Evolutionary conservation across 2,888 invertebrate genomes (phyloP).

Genomic region (Hofmannophila pseudospretella): DNA sequence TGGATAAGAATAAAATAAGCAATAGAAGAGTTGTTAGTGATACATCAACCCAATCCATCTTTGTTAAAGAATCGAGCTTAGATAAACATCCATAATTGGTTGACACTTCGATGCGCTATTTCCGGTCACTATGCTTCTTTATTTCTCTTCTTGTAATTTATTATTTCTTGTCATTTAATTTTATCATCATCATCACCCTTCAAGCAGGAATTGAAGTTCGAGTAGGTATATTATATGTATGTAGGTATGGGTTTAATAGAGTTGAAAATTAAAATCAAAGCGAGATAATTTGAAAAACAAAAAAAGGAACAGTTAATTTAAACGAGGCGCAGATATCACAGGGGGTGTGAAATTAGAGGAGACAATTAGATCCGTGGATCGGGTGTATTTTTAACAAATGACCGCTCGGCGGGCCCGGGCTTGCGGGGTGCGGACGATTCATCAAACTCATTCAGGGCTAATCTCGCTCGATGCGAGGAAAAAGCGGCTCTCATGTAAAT

Average conservation of each 20-base stretch:
- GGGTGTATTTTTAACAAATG: slow-evolving; percentile 78
- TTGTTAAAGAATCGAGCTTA: slow-evolving; percentile 19
- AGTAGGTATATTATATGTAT: not conserved
- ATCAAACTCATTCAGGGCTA: slow-evolving; percentile 78
- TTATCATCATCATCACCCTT: slow-evolving; percentile 11
- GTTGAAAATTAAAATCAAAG: not conserved
- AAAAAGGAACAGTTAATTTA: slow-evolving; percentile 43
- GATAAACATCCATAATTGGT: slow-evolving; percentile 24
- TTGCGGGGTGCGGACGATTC: slow-evolving; percentile 67
- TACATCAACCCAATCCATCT: slow-evolving; percentile 22
- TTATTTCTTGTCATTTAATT: slow-evolving; percentile 8
- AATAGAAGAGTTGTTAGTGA: slow-evolving; percentile 7
- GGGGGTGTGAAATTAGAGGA: slow-evolving; percentile 76
- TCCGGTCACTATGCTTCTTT: slow-evolving; percentile 15
- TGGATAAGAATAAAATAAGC: too few relatives aligned
- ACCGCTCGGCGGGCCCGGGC: slow-evolving; percentile 17
- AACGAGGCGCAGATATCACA: slow-evolving; percentile 61
- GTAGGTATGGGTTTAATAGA: not conserved
- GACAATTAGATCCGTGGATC: slow-evolving; percentile 77
- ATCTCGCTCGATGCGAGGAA: slow-evolving; percentile 77
- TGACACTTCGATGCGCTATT: slow-evolving; percentile 24
- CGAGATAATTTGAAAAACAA: slow-evolving; percentile 26
- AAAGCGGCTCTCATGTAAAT: slow-evolving; percentile 79
- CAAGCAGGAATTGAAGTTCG: not conserved
- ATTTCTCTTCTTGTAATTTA: slow-evolving; percentile 14